Conservation (phyloP, 1,140 invertebrate genomes). For the Idris sp. region DNA sequence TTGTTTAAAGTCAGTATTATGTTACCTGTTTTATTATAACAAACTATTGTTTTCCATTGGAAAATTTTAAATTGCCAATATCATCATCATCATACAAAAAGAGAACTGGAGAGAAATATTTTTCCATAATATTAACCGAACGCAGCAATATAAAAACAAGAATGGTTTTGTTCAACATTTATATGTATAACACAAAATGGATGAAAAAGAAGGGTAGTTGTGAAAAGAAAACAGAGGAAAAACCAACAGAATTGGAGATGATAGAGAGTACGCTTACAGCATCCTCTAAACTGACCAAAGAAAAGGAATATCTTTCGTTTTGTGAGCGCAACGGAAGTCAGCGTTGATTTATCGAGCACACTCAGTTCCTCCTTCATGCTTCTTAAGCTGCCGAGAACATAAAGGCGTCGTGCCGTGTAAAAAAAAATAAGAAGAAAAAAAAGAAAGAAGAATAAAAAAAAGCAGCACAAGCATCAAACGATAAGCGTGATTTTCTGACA, state of each 20-base stretch:
- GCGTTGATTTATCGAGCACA: conserved; percentile 59
- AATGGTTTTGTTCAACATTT: too few relatives aligned
- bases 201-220: conserved; percentile 14
- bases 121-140: too few relatives aligned
- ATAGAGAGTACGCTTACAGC: conserved; percentile 50
- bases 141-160: too few relatives aligned
- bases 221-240: conserved; percentile 25
- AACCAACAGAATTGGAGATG: conserved; percentile 39
- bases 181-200: conserved; percentile 21
- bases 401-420: conserved; percentile 42
- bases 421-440: too few relatives aligned
- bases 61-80: too few relatives aligned
- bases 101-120: too few relatives aligned
- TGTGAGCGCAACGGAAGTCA: conserved; percentile 50
- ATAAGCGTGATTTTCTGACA: conserved; percentile 45
- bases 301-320: conserved; percentile 55
- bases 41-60: too few relatives aligned
- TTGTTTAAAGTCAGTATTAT: too few relatives aligned
- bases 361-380: conserved; percentile 57
- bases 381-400: conserved; percentile 45
- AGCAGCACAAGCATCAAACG: conserved; percentile 39
- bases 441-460: too few relatives aligned
- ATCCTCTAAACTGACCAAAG: conserved; percentile 52
- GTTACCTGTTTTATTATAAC: too few relatives aligned
- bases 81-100: too few relatives aligned